Evolutionary conservation across 2,888 invertebrate genomes (phyloP).

Genomic region (Patella caerulea): DNA sequence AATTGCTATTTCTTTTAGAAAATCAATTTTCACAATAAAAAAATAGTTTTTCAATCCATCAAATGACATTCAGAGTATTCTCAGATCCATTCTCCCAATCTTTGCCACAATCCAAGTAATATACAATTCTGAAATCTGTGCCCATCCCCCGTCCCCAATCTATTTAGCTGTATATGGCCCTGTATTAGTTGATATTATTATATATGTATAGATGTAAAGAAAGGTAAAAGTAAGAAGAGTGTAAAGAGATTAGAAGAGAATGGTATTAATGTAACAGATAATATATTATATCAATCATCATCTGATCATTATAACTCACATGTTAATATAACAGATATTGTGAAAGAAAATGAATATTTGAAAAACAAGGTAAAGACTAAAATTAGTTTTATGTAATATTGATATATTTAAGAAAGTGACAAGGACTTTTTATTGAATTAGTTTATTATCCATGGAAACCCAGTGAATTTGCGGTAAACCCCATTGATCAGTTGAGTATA

Average conservation of each 20-base stretch:
- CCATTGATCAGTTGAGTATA: too few species aligned
- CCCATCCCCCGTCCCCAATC: slow-evolving; percentile 54
- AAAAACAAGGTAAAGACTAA: slow-evolving; percentile 51
- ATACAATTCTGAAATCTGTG: slow-evolving; percentile 59
- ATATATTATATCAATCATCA: slow-evolving; percentile 34
- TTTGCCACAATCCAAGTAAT: slow-evolving; percentile 34
- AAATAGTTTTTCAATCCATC: too few species aligned
- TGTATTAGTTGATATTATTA: background rate
- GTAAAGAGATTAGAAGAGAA: slow-evolving; percentile 36
- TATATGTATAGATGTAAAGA: background rate
- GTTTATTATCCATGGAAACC: too few species aligned
- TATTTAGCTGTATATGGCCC: too few species aligned
- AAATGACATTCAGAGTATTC: too few species aligned
- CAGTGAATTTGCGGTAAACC: too few species aligned
- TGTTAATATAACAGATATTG: slow-evolving; percentile 40
- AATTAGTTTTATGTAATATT: too few species aligned
- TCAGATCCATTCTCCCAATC: slow-evolving; percentile 10
- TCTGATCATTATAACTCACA: slow-evolving; percentile 21
- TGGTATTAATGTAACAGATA: slow-evolving; percentile 30
- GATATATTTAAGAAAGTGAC: too few species aligned
- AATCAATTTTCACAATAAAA: too few species aligned
- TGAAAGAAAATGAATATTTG: slow-evolving; percentile 62
- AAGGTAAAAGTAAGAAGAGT: slow-evolving; percentile 39
- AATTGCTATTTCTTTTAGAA: too few species aligned
- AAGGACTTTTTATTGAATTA: too few species aligned